Percentiles rank a stretch among this genome's conserved stretches.
These are phyloP conservation scores for Pachyuromys duprasi DNA, from an alignment of 2,797 vertebrate species.

Conservation along the genomic window DNA sequence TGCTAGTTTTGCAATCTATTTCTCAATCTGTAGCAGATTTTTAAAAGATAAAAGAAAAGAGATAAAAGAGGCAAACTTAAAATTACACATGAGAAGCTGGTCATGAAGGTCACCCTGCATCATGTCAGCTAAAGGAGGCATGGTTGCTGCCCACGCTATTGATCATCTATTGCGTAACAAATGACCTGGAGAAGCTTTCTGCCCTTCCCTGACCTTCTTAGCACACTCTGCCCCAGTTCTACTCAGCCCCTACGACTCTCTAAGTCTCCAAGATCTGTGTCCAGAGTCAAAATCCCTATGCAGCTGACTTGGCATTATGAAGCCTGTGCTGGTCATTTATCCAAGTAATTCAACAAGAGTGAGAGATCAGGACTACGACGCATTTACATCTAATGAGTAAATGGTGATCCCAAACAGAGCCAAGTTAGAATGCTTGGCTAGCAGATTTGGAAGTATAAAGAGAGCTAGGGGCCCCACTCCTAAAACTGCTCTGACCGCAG, in stretches of 20 bases:
- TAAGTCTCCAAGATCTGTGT: constrained; percentile 84
- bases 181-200: neutral
- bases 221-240: constrained; percentile 77
- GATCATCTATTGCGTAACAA: neutral
- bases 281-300: constrained; percentile 82
- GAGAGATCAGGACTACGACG: constrained; percentile 86
- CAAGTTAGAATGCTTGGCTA: constrained; percentile 82
- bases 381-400: constrained; percentile 87
- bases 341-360: constrained; percentile 86
- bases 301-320: constrained; percentile 87
- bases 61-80: neutral
- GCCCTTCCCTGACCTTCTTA: constrained; percentile 83
- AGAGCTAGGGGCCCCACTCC: constrained; percentile 55
- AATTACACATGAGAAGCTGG: neutral
- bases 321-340: constrained; percentile 83
- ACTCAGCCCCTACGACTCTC: constrained; percentile 74
- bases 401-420: constrained; percentile 88
- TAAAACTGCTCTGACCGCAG: constrained; percentile 66
- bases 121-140: neutral
- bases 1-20: constrained; percentile 33
- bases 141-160: neutral
- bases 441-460: constrained; percentile 87
- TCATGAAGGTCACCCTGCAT: neutral
- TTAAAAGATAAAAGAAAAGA: neutral
- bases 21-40: neutral